Percentiles rank a stretch among this genome's conserved stretches.
Evolutionary conservation across 2,797 vertebrate genomes (phyloP).

Genomic region (Eospalax fontanierii): DNA sequence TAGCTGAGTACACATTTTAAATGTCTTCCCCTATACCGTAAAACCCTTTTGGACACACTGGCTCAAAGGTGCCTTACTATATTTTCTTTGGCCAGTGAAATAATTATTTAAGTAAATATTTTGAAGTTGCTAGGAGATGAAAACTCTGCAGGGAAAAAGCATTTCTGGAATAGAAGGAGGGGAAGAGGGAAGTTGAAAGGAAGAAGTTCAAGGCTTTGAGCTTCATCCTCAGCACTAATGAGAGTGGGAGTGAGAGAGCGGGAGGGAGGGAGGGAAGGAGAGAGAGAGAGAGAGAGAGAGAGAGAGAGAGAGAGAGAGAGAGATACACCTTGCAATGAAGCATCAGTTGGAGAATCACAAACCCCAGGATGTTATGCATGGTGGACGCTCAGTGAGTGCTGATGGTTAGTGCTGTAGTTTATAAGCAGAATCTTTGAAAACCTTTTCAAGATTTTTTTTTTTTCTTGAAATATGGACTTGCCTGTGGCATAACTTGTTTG

Average conservation of each 20-base stretch:
- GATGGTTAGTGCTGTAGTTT: not conserved
- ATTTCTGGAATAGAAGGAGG: conserved; percentile 70
- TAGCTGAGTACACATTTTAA: not conserved
- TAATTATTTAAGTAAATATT: conserved; percentile 74
- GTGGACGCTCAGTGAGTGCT: conserved; percentile 26
- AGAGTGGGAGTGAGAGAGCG: too few species aligned
- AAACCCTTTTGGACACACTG: conserved; percentile 29
- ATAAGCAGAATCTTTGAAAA: conserved; percentile 56
- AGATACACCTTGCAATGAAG: not conserved
- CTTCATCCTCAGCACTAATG: not conserved
- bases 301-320: not conserved
- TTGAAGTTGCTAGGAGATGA: conserved; percentile 70
- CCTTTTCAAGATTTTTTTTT: conserved; percentile 43
- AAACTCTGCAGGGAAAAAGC: conserved; percentile 37
- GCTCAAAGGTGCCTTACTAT: conserved; percentile 60
- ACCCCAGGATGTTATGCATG: not conserved
- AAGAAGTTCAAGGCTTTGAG: not conserved
- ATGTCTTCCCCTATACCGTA: conserved; percentile 19
- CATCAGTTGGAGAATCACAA: conserved; percentile 58
- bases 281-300: not conserved
- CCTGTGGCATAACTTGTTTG: conserved; percentile 69
- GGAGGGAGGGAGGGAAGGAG: not conserved
- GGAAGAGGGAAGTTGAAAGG: not conserved
- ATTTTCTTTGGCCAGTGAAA: conserved; percentile 64
- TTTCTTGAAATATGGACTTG: conserved; percentile 60